Evolutionary conservation across 64 coral and sea anemone genomes (phyloP), one percentile per base, ranked within the genome.

Genomic region (Catalaphyllia jardinei): DNA sequence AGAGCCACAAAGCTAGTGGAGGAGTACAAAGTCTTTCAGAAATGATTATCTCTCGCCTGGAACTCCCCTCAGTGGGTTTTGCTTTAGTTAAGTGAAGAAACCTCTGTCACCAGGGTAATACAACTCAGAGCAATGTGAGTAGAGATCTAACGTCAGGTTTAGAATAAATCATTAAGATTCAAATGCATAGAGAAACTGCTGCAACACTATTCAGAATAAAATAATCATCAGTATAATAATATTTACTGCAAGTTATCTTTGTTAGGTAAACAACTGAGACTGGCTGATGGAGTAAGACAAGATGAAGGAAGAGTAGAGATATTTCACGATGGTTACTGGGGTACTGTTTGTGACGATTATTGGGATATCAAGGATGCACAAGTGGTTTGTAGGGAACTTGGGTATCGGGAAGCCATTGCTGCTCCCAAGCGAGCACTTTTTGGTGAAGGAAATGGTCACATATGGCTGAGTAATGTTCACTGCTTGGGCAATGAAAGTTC

Each of bases 371-470:
- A 55, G 49, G 76, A 79, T 4, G 76, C 76, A 13, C 22, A 79
- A 52, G 76, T 79, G 3, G 76, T 79, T 0, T 79, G 76, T 29
- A 39, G 50, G 27, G 0, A 79, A 46, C 46, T 79, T 13, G 76
- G 76, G 3, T 79, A 55, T 79, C 13, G 1, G 0, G 24, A 55
- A 6, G 76, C 76, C 13, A 9, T 79, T 8, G 24, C 4, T 55
- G 76, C 76, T 55, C 76, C 24, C 50, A 79, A 52, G 25, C 1
- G 4, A 4, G 76, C 76, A 25, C 0, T 79, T 28, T 79, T 79
- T 79, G 76, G 76, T 10, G 22, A 52, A 46, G 76, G 76, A 24
- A 79, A 79, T 57, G 76, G 76, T 79, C 51, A 55, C n/a, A 79
- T 57, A 6, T 79, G 76, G 76, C 51, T 79, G 22, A 39, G 12